A percentile compares a stretch with the other conserved stretches of the same genome.
phyloP scores from a whole-genome alignment of 2,113 vertebrate species.

The Aegithalos caudatus region DNA sequence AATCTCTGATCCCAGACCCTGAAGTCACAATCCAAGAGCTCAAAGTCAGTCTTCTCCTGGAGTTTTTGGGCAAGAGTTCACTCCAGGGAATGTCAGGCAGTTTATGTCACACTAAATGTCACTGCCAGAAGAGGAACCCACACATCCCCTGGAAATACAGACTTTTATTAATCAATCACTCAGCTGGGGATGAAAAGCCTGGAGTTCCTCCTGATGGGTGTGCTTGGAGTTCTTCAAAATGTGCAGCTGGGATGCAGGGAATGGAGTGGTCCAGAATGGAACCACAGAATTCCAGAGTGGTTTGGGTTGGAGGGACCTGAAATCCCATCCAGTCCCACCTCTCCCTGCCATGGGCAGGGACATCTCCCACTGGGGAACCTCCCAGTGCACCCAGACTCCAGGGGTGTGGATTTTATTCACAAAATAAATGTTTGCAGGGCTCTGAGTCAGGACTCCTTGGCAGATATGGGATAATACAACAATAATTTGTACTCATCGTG shows the following conservation, averaged over 20 bases:
- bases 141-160: not conserved
- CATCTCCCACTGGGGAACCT: not conserved
- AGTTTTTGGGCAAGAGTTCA: not conserved
- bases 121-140: not conserved
- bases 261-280: not conserved
- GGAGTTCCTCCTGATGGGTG: not conserved
- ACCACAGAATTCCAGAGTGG: rapidly evolving
- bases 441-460: not conserved
- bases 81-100: not conserved
- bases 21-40: not conserved
- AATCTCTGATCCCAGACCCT: too few species aligned
- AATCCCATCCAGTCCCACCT: not conserved
- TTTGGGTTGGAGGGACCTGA: not conserved
- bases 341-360: not conserved
- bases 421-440: not conserved
- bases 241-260: rapidly evolving
- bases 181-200: not conserved
- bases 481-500: not conserved
- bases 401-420: rapidly evolving
- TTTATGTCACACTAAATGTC: not conserved
- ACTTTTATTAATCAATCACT: not conserved
- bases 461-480: too few species aligned
- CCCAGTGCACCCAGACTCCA: not conserved
- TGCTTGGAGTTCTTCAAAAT: not conserved
- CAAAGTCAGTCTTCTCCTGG: not conserved